Base-by-base conservation (phyloP, 2,113 vertebrate genomes). In the Mus pahari region DNA sequence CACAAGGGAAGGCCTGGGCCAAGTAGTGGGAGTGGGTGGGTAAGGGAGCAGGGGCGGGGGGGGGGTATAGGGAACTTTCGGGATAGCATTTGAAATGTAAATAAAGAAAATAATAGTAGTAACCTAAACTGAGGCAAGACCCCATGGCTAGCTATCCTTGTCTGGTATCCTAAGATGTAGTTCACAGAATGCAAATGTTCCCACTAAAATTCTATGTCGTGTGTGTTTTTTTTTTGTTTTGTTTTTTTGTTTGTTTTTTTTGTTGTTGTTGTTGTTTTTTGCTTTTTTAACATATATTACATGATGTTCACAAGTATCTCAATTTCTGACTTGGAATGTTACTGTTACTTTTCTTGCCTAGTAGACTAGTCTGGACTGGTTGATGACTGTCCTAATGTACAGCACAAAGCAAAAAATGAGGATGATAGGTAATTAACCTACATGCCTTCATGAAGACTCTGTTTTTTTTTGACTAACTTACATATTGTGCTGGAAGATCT, bases 151-250 rank as follows among this genome's bases (percentile, higher is more conserved):
- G 95, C n/a, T 60, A 53, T 95, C 19, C 78, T 91, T 97, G 96
- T 96, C 55, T 97, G 87, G 62, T 70, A 92, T 92, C 78, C 82
- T 96, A 98, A 96, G 96, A 95, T 98, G 73, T 78, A 42, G 62
- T 97, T 94, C 97, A 84, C 83, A 96, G 97, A 98, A 81, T 86
- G 70, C 48, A 91, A 96, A 89, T 82, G 92, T 77, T 94, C 26
- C 77, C 87, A 95, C 91, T 94, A 83, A 86, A 78, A 91, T 95
- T 96, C 62, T 24, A 96, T 70, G 79, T 5, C 0, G 84, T 96
- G 22, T 82, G 26, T 70, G 95, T n/a, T n/a, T n/a, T n/a, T n/a
- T n/a, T n/a, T n/a, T n/a, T n/a, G n/a, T n/a, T n/a, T n/a, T n/a
- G n/a, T n/a, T n/a, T n/a, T n/a, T n/a, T n/a, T n/a, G n/a, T n/a